These are phyloP conservation scores for Tursiops truncatus DNA, from an alignment of 2,113 vertebrate genomes.

Conservation along the genomic window DNA sequence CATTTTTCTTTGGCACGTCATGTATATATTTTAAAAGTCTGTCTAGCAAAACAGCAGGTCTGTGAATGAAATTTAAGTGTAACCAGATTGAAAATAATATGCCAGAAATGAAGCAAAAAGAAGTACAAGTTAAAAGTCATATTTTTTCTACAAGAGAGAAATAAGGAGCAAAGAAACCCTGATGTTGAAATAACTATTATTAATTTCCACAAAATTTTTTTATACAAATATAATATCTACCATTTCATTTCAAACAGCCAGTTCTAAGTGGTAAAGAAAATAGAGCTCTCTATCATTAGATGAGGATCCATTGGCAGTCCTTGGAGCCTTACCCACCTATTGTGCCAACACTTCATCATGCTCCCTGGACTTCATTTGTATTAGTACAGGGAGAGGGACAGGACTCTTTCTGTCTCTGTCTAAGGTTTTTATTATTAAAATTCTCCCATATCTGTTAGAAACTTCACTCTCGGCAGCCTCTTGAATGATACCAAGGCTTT, in stretches of 20 bases:
- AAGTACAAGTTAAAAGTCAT: not conserved
- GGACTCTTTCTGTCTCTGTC: not conserved
- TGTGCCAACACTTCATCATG: too few relatives aligned
- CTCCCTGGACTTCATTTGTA: too few relatives aligned
- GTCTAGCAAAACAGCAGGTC: not conserved
- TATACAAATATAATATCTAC: not conserved
- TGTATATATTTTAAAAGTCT: not conserved
- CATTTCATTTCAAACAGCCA: conserved; percentile 22
- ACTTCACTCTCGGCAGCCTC: conserved; percentile 3
- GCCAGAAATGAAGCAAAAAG: not conserved
- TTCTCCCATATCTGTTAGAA: not conserved
- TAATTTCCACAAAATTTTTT: not conserved
- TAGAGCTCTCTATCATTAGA: not conserved
- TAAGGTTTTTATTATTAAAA: not conserved
- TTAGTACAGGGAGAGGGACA: not conserved
- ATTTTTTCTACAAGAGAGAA: not conserved
- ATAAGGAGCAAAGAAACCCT: not conserved
- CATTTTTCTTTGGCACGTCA: not conserved
- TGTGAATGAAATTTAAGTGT: not conserved
- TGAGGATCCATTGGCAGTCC: not conserved
- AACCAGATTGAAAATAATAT: not conserved
- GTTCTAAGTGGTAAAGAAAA: not conserved
- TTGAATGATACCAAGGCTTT: not conserved
- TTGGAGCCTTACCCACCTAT: not conserved
- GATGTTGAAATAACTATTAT: conserved; percentile 9